These are phyloP conservation scores for Mimachlamys varia DNA, from an alignment of 2,888 invertebrate species.

Conservation along the genomic window DNA sequence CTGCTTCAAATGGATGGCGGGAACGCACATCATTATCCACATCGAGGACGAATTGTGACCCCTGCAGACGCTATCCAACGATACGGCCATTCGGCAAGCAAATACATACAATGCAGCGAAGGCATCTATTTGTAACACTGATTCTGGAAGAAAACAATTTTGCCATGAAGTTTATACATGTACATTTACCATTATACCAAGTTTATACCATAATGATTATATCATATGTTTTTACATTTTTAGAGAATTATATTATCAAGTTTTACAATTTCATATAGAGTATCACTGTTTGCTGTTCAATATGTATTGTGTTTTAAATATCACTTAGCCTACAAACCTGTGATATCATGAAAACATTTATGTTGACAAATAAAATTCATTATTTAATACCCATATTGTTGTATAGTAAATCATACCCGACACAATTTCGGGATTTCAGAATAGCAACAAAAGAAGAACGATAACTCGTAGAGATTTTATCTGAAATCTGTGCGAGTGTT, in stretches of 20 bases:
- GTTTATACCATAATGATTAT: too few relatives aligned
- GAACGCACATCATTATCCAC: constrained; percentile 40
- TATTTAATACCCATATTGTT: not conserved
- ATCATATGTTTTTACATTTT: not conserved
- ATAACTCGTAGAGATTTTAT: too few relatives aligned
- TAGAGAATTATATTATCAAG: not conserved
- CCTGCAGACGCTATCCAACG: constrained; percentile 51
- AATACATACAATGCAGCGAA: constrained; percentile 46
- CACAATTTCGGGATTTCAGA: too few relatives aligned
- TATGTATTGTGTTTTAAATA: not conserved
- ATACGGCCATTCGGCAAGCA: constrained; percentile 51
- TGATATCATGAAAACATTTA: not conserved
- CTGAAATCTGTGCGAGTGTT: too few relatives aligned
- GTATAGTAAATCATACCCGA: not conserved
- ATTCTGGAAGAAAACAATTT: too few relatives aligned
- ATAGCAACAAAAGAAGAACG: too few relatives aligned
- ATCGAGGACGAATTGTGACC: constrained; percentile 47
- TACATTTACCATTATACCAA: too few relatives aligned
- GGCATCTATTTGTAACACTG: not conserved
- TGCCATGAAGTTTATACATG: too few relatives aligned
- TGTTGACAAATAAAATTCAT: not conserved
- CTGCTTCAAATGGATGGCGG: constrained; percentile 43
- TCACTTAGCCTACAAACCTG: not conserved
- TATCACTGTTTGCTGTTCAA: not conserved
- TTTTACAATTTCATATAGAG: not conserved